Evolutionary conservation across 2,888 invertebrate genomes (phyloP), one percentile per base, ranked within the genome.

Genomic region (Amphipyra tragopoginis): DNA sequence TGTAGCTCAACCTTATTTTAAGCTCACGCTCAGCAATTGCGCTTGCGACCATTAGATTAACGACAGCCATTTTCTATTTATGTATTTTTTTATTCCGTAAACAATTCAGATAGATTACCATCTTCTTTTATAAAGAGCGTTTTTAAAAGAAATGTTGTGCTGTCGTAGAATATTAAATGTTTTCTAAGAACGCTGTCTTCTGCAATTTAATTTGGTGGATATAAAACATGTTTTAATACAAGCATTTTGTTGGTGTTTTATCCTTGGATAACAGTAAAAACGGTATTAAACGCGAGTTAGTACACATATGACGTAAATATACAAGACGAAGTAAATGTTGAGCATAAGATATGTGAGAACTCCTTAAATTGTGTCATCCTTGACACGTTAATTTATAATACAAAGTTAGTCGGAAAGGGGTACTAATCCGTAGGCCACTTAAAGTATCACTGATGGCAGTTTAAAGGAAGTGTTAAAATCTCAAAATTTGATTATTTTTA

Each of bases 241-340:
- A 74, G 49, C 62, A 67, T 71, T 60, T 71, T 63, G 71, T 73
- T 60, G 51, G 48, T 64, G 66, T 61, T 67, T 71, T 68, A 74
- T 61, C 13, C 60, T 38, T 43, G 43, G 50, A 76, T 65, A 65
- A 59, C 68, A 45, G 61, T 72, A 56, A 64, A 21, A 64, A 52
- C 6, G 65, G 65, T 64, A 64, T 65, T 65, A 76, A 66, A 72
- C 47, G 43, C 14, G 53, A 49, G 63, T 52, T 49, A 54, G 67
- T 54, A 54, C 60, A 59, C 53, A 48, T 60, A 67, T 39, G 39
- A 44, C 54, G 61, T 67, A 63, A 61, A 55, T 56, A 61, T 36
- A 53, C 10, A 44, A 44, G 45, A 38, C 15, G 29, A 55, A 49
- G 33, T 14, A n/a, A 44, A 53, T 48, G 33, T 29, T 14, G 10